A percentile compares a stretch with the other conserved stretches of the same genome.
These are phyloP conservation scores for Athalia cordata DNA, from an alignment of 2,888 invertebrate species.

Conservation along the genomic window DNA sequence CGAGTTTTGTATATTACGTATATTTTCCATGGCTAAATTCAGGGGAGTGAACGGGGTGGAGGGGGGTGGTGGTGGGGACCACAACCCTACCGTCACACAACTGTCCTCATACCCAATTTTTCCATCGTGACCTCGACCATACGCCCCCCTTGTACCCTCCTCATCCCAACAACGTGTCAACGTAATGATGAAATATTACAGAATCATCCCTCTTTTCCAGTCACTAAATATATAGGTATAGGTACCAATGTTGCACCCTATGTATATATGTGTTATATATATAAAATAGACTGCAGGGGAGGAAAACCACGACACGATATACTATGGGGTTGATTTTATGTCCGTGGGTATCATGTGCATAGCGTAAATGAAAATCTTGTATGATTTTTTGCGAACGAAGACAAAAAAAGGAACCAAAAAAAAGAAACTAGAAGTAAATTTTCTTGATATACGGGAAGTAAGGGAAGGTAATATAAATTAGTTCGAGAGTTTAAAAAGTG, in stretches of 20 bases:
- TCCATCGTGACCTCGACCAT: conserved; percentile 12
- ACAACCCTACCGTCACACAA: conserved; percentile 64
- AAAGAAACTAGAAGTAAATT: neutral
- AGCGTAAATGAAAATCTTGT: no score
- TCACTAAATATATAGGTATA: no score
- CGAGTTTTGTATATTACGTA: no score
- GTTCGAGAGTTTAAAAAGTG: no score
- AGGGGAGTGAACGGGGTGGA: conserved; percentile 29
- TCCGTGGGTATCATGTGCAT: no score
- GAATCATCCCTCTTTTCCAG: conserved; percentile 51
- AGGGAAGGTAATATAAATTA: no score
- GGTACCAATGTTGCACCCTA: no score
- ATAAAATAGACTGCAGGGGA: no score
- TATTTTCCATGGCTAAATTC: neutral
- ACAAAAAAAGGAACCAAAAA: neutral
- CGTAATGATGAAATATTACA: conserved; percentile 73
- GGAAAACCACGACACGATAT: no score
- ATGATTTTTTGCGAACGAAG: neutral
- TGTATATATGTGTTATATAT: no score
- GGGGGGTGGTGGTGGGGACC: conserved; percentile 50
- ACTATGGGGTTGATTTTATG: no score
- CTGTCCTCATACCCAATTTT: neutral
- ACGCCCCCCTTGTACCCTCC: neutral
- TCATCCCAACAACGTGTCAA: conserved; percentile 60
- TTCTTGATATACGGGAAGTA: no score